Base-by-base conservation (phyloP, 2,797 vertebrate genomes). In the Steatocranus sp. region DNA sequence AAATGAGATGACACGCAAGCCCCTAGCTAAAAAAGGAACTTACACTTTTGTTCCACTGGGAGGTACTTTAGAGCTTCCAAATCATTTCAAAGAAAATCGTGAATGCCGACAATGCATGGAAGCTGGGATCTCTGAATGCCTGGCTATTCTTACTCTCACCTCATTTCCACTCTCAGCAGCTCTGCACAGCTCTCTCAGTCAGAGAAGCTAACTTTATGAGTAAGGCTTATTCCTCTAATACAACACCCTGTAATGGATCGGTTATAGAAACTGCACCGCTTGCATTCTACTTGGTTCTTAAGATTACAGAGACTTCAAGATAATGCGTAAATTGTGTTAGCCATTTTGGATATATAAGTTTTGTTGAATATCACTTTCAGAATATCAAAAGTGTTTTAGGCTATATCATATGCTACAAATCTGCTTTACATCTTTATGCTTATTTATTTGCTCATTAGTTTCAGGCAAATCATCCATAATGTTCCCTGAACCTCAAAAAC, bases 81-180 rank as follows among this genome's bases (percentile, higher is more conserved):
- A 80, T 17, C 23, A 15, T 78, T 84, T 25, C 36, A 83, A 81
- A 36, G 80, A 54, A 79, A 25, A 91, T 79, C 17, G 63, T 89
- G 83, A 89, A 95, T 84, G 81, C 82, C 87, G 84, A 93, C 88
- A 94, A 92, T 90, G 88, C 75, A 80, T 86, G 89, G 91, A 89
- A 93, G 91, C 83, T 85, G 81, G 77, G 86, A 82, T 73, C 83
- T 86, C 78, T 82, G 77, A 85, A 86, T 38, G 23, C 70, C 75
- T 7, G 70, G 89, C 90, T 96, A 94, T 95, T 95, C 89, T 95
- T 94, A 88, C 85, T 91, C 86, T 77, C 56, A 18, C 77, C 79
- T 58, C 79, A 76, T 87, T 86, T 88, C 82, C 83, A 77, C 91
- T 86, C 82, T 91, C 84, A 80, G 32, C 88, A 83, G 76, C 83